phyloP scores from a whole-genome alignment of 2,888 invertebrate species.

The Nebria salina region DNA sequence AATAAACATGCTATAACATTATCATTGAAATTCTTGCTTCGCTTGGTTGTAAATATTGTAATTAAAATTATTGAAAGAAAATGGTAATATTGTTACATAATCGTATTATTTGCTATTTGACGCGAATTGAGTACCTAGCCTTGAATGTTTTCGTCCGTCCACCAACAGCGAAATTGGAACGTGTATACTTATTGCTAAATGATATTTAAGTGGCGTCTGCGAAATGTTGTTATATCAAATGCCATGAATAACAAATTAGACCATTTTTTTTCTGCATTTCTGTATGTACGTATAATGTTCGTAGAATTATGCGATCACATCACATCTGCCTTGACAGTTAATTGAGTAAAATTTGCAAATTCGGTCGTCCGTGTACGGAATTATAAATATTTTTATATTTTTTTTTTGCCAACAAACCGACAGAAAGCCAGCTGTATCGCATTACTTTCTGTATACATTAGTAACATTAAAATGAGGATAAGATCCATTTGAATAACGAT shows the following conservation, averaged over 20 bases:
- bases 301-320: constrained; percentile 13
- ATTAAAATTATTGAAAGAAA: no score
- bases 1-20: no score
- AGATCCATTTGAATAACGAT: not conserved
- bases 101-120: not conserved
- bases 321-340: constrained; percentile 20
- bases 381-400: not conserved
- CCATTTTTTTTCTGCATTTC: not conserved
- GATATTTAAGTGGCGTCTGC: constrained; percentile 9
- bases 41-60: no score
- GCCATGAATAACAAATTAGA: constrained; percentile 15
- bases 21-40: no score
- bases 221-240: constrained; percentile 7
- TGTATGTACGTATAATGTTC: not conserved
- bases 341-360: constrained; percentile 16
- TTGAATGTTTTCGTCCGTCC: not conserved
- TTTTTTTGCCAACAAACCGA: not conserved
- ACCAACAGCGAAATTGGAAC: not conserved
- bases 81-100: no score
- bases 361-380: constrained; percentile 9
- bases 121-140: not conserved
- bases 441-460: not conserved
- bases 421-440: not conserved
- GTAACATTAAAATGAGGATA: not conserved
- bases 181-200: not conserved